phyloP scores from a whole-genome alignment of 2,113 vertebrate species.

The Neodon shergylaensis region DNA sequence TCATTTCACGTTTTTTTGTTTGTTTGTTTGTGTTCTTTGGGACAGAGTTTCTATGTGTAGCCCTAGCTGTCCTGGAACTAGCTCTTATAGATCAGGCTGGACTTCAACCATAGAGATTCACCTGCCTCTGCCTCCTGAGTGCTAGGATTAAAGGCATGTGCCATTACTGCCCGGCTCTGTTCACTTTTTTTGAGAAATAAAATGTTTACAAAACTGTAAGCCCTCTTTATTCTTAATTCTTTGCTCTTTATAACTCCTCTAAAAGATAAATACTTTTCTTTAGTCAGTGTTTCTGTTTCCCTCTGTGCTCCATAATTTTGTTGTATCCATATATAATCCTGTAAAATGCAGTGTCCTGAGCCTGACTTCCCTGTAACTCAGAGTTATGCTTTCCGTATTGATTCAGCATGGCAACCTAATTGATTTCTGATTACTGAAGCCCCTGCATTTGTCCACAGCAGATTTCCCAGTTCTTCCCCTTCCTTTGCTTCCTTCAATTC shows the following conservation, averaged over 20 bases:
- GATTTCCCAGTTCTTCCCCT: neutral
- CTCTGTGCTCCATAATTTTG: neutral
- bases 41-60: too few species aligned
- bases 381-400: slow-evolving; percentile 25
- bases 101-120: too few species aligned
- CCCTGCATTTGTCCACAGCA: neutral
- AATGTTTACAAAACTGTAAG: neutral
- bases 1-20: slow-evolving; percentile 1
- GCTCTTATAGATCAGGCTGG: too few species aligned
- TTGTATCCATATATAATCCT: neutral
- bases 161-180: rapidly evolving
- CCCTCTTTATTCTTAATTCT: neutral
- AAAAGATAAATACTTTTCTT: slow-evolving; percentile 33
- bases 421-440: slow-evolving; percentile 19
- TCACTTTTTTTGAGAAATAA: slow-evolving; percentile 8
- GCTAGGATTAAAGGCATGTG: too few species aligned
- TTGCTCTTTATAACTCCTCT: neutral
- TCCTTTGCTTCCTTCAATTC: neutral
- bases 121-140: too few species aligned
- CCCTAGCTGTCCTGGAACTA: too few species aligned
- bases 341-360: neutral
- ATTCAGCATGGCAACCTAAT: neutral
- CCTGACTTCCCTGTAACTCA: slow-evolving; percentile 21
- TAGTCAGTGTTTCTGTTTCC: neutral
- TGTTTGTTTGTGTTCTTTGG: neutral